Percentiles rank a stretch among this genome's conserved stretches.
Evolutionary conservation across 2,888 invertebrate genomes (phyloP).

Genomic region (Melanargia galathea): DNA sequence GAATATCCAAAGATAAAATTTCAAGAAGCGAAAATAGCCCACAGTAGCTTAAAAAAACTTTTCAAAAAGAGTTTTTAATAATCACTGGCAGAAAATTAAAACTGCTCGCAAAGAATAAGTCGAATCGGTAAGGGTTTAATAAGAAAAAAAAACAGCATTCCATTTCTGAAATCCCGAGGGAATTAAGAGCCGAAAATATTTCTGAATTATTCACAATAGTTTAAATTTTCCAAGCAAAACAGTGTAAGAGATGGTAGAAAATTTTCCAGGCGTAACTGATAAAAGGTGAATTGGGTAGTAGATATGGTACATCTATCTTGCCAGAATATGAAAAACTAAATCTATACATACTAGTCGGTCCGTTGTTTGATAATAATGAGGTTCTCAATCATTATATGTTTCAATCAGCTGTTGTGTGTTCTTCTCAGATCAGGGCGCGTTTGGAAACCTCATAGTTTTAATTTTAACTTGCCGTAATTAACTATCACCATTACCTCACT

Average conservation of each 20-base stretch:
- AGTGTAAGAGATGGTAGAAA: neutral
- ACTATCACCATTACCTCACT: too few relatives aligned
- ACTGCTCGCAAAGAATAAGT: constrained; percentile 19
- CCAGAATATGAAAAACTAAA: too few relatives aligned
- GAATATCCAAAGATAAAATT: neutral
- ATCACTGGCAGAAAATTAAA: constrained; percentile 15
- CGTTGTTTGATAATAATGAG: too few relatives aligned
- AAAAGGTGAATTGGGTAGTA: too few relatives aligned
- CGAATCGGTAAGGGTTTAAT: constrained; percentile 16
- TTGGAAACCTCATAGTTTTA: too few relatives aligned
- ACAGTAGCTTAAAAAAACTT: constrained; percentile 1
- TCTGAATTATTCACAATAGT: constrained; percentile 26
- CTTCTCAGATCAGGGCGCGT: too few relatives aligned
- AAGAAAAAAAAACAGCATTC: constrained; percentile 14
- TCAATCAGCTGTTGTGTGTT: too few relatives aligned
- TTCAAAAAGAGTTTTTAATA: constrained; percentile 14
- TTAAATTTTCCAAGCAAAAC: constrained; percentile 30
- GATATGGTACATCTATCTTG: too few relatives aligned
- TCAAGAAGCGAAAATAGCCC: constrained; percentile 15
- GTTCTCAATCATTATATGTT: too few relatives aligned
- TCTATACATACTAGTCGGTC: too few relatives aligned
- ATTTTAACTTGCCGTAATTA: too few relatives aligned
- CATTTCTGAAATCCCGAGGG: constrained; percentile 17
- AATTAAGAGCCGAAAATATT: constrained; percentile 26
- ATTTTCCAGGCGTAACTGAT: neutral